A percentile compares a stretch with the other conserved stretches of the same genome.
Conservation (phyloP, 1,140 invertebrate genomes). For the Neuroterus valhalla region DNA sequence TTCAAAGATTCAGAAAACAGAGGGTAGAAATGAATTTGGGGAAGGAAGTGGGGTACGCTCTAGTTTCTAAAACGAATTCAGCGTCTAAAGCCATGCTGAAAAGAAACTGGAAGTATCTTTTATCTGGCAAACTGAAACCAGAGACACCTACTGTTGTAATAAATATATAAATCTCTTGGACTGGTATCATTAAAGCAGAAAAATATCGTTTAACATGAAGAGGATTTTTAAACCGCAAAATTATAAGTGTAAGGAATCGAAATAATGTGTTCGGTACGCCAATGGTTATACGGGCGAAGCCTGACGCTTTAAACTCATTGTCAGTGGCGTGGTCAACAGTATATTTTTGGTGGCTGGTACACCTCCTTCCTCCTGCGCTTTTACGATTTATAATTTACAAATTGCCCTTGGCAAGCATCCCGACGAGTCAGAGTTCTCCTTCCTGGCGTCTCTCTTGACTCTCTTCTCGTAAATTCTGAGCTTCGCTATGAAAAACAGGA, state of each 20-base stretch:
- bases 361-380: conserved; percentile 41
- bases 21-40: too few species aligned
- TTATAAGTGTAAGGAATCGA: conserved; percentile 4
- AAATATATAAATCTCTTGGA: too few species aligned
- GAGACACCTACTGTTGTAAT: too few species aligned
- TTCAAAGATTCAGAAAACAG: too few species aligned
- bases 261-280: conserved; percentile 15
- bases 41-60: too few species aligned
- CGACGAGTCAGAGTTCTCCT: conserved; percentile 43
- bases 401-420: conserved; percentile 58
- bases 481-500: conserved; percentile 17
- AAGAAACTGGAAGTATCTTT: too few species aligned
- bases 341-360: conserved; percentile 41
- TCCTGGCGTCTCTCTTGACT: conserved; percentile 37
- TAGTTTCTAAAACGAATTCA: too few species aligned
- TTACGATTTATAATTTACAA: conserved; percentile 64
- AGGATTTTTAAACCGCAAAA: conserved; percentile 7
- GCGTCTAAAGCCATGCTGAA: too few species aligned
- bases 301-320: conserved; percentile 61
- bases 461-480: conserved; percentile 42
- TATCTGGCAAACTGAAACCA: too few species aligned
- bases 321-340: conserved; percentile 55
- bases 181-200: too few species aligned
- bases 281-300: conserved; percentile 35
- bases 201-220: background rate